Evolutionary conservation across 2,797 vertebrate genomes (phyloP), one percentile per base, ranked within the genome.

Genomic region (Pipistrellus pipistrellus): DNA sequence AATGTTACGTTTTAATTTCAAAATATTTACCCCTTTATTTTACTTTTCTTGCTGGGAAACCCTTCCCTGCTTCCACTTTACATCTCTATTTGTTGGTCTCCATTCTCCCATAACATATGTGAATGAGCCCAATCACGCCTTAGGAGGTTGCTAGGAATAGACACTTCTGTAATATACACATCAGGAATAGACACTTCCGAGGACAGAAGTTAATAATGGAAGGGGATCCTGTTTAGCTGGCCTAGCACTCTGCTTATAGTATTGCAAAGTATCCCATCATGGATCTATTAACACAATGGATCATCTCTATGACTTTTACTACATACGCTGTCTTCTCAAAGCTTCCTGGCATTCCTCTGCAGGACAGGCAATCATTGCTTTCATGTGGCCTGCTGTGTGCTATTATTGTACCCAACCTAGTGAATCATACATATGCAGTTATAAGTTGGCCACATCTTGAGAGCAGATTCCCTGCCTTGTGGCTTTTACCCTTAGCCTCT

Each of bases 1-100:
- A 80, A 85, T 57, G 57, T 77, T 35, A 27, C 9, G 81, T 72
- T 82, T 93, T 88, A 73, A 83, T 53, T 81, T 69, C 51, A 82
- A 90, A 88, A 62, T 32, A 51, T 73, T n/a, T 20, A 91, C 9
- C 32, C 27, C 35, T 83, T 59, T 20, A 51, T 78, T 76, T 86
- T 25, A 77, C 21, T 66, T 77, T 90, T 71, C 77, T 73, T 87
- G 32, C 2, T 55, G 38, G 53, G n/a, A 62, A 77, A 64, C 12
- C 17, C 23, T 18, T 78, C 66, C 68, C 68, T 59, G 71, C 48
- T 85, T 94, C 71, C 44, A 41, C 21, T 8, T 73, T 85, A 30
- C 17, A 71, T 18, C 55, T 73, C 27, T 64, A 4, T 75, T 69
- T 21, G 30, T 25, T 68, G 48, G 6, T 27, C 68, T 17, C 15